Evolutionary conservation across 2,113 vertebrate genomes (phyloP), one percentile per base, ranked within the genome.

Genomic region (Eidolon helvum): DNA sequence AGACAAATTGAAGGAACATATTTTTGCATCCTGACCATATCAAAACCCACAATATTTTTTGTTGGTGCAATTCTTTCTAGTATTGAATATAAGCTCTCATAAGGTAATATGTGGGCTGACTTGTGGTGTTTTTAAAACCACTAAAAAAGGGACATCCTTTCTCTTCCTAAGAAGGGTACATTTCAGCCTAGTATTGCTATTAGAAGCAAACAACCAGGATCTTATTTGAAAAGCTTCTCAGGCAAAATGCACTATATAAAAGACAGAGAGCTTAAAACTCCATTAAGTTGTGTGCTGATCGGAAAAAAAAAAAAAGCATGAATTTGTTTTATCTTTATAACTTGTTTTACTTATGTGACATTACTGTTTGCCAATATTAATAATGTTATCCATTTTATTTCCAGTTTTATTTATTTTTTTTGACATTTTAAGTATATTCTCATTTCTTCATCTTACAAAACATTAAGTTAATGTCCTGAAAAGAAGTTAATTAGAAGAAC

Each of bases 391-490:
- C 28, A 83, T 91, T 93, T 93, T 86, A 92, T 93, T 83, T 96
- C 57, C 38, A 88, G 53, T 45, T 94, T 90, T 40, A 59, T 48
- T 80, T 57, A 95, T 92, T 78, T 77, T 77, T 82, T 59, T 77
- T 96, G 82, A 94, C 26, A 93, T 97, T 91, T 97, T 91, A 95
- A 95, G 53, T 71, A 83, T 89, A 93, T 79, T 90, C 69, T 93
- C 69, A 91, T 93, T 90, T 93, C 82, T 88, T 93, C 35, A 86
- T 89, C 68, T 83, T 85, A 84, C 1, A 94, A 95, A 90, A 77
- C 86, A 96, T 86, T 24, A 94, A 95, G 55, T 88, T 96, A 96
- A 94, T 0, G 0, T 92, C 86, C 80, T 97, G 50, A 97, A 82
- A 55, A 90, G 55, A 94, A 71, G 22, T 72, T 94, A 93, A 95